Conservation (phyloP, 1,140 invertebrate genomes). For the Conus betulinus region DNA sequence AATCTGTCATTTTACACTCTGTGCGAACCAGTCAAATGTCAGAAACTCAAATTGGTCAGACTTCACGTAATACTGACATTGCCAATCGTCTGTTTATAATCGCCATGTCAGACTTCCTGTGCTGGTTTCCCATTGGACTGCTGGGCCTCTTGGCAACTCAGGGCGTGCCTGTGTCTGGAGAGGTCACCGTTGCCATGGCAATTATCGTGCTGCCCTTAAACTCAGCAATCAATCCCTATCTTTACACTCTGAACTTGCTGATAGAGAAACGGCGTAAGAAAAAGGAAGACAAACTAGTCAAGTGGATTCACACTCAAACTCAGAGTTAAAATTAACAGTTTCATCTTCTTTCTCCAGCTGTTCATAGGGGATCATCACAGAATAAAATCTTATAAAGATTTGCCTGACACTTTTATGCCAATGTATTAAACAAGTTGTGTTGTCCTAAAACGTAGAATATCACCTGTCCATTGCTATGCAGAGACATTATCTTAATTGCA, state of each 20-base stretch:
- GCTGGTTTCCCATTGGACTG: conserved; percentile 19
- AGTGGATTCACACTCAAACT: no score
- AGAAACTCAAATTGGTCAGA: background rate
- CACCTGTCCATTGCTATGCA: no score
- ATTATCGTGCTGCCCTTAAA: background rate
- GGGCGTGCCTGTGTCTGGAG: background rate
- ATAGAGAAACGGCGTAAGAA: background rate
- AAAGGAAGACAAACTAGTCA: background rate
- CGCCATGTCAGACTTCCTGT: conserved; percentile 7
- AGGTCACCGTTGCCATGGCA: conserved; percentile 13
- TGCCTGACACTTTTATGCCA: no score
- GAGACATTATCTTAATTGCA: no score
- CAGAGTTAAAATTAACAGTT: no score
- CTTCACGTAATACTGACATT: background rate
- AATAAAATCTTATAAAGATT: no score
- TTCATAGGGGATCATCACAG: no score
- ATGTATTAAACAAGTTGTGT: no score
- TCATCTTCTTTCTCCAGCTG: no score
- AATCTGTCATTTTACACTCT: conserved; percentile 41
- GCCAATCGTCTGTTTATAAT: background rate
- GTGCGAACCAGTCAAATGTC: conserved; percentile 28
- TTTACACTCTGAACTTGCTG: background rate
- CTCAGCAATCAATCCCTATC: background rate
- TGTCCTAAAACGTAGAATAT: no score
- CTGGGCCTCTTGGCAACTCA: background rate